These are phyloP conservation scores for Fragum fragum DNA, from an alignment of 2,888 invertebrate genomes.

Conservation along the genomic window DNA sequence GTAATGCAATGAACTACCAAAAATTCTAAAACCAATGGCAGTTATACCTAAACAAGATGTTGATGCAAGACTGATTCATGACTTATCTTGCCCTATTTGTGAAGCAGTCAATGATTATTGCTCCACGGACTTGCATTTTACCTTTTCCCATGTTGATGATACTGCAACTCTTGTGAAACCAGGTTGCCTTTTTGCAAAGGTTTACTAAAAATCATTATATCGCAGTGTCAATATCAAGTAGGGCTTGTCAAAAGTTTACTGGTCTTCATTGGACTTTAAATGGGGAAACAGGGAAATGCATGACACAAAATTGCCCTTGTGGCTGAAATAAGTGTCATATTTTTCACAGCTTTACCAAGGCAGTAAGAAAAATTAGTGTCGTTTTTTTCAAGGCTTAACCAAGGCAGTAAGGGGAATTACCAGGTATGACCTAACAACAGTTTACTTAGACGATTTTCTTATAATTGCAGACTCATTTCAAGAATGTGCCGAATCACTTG, in stretches of 20 bases:
- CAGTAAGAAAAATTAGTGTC: no score
- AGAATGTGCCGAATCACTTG: not conserved
- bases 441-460: not conserved
- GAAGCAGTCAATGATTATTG: not conserved
- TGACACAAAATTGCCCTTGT: not conserved
- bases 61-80: not conserved
- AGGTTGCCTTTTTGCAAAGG: not conserved
- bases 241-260: not conserved
- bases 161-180: not conserved
- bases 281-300: not conserved
- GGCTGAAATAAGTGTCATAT: not conserved
- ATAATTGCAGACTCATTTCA: not conserved
- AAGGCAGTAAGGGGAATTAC: not conserved
- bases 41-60: not conserved
- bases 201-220: not conserved
- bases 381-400: not conserved
- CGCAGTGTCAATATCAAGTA: not conserved
- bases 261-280: not conserved
- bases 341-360: no score
- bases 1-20: not conserved
- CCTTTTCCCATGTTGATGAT: not conserved
- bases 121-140: not conserved
- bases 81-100: not conserved
- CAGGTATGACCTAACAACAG: not conserved
- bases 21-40: not conserved